Conservation (phyloP, 2,797 vertebrate genomes). For the Sebastes oblongus region DNA sequence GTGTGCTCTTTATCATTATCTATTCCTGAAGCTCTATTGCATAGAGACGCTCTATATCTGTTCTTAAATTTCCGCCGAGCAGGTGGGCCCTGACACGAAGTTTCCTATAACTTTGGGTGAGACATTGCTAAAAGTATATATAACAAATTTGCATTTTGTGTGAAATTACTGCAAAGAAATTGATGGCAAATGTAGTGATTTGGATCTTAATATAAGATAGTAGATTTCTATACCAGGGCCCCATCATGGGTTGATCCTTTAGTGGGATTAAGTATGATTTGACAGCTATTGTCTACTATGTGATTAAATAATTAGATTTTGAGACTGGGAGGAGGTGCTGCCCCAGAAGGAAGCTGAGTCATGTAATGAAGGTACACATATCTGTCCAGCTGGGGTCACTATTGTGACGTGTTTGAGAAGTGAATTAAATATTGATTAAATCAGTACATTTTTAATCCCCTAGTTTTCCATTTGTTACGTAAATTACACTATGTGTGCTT, state of each 20-base stretch:
- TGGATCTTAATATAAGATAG: not conserved
- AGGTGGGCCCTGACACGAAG: accelerated
- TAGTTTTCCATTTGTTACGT: not conserved
- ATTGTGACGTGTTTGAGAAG: not conserved
- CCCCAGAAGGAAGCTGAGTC: not conserved
- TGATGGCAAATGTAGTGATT: not conserved
- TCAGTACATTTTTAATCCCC: not conserved
- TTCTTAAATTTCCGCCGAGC: not conserved
- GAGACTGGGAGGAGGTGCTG: not conserved
- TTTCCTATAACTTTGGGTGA: not conserved
- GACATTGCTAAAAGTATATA: not conserved
- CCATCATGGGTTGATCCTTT: not conserved
- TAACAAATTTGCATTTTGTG: not conserved
- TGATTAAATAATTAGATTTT: not conserved
- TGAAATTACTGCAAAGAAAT: not conserved
- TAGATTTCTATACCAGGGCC: not conserved
- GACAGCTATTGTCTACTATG: not conserved
- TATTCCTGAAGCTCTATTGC: not conserved
- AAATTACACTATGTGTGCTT: not conserved
- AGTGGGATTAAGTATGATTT: not conserved
- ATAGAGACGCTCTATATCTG: not conserved
- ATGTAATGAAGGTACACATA: not conserved
- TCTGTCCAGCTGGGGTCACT: slow-evolving; percentile 51
- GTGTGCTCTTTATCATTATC: not conserved
- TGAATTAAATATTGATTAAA: not conserved